Evolutionary conservation across 2,888 invertebrate species (phyloP), one percentile per base, ranked within the genome.

Genomic region (Andrena haemorrhoa): DNA sequence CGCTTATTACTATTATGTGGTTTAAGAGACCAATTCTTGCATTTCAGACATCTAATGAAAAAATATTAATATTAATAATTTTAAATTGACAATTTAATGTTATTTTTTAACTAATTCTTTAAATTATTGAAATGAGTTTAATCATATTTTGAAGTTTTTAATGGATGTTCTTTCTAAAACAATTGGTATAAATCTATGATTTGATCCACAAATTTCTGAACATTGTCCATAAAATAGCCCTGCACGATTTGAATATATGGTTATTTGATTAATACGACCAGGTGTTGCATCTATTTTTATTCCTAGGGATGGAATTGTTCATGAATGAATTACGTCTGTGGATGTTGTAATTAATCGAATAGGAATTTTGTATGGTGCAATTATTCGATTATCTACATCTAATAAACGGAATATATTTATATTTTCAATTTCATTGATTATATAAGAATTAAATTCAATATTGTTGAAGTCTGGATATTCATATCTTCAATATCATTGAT

Each of bases 151-250:
- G 2, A 29, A 29, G 4, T 29, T 29, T 29, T 29, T 29, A 29
- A 29, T 4, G 0, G 29, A 29, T 29, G 29, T 29, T 3, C 29
- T 60, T 95, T 96, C 96, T 90, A 96, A 93, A 79, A 95, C 95
- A 95, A 97, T 97, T 47, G 97, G 97, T 94, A 97, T 97, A 95
- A 97, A 97, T 79, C 96, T 96, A 93, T 97, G 97, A 93, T 97
- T 97, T 71, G 96, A 95, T 0, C 97, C 97, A 94, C 97, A 97
- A 95, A 97, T 97, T 95, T 97, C 97, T 88, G 97, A 97, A 93
- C 97, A 97, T 95, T 97, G 97, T 0, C 97, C 97, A 94, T 94
- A 97, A 94, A 95, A 96, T 92, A 97, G 89, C 60, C 97, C 96
- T 0, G 96, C 95, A 2, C 95, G 95, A 85, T 95, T 95, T 89